These are phyloP conservation scores for Rhabdomys pumilio DNA, from an alignment of 2,797 vertebrate species.

Conservation along the genomic window DNA sequence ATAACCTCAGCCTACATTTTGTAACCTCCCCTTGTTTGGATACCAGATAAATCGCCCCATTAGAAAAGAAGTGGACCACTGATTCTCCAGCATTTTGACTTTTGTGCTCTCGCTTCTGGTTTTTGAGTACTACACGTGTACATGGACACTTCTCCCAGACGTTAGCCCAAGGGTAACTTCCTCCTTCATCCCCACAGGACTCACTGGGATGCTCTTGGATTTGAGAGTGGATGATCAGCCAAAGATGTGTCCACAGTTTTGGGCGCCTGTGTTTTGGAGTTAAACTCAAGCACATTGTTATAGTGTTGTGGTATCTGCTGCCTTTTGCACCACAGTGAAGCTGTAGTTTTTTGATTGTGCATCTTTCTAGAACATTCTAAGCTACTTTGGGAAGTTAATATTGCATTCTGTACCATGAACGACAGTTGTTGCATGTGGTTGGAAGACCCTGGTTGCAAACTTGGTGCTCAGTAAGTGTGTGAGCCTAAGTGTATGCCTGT, in stretches of 20 bases:
- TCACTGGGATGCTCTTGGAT: background rate
- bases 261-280: background rate
- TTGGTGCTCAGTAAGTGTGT: background rate
- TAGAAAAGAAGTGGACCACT: background rate
- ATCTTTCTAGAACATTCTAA: background rate
- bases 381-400: background rate
- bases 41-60: background rate
- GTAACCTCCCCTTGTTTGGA: background rate
- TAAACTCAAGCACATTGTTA: background rate
- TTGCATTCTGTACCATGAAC: background rate
- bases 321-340: background rate
- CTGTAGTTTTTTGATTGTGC: background rate
- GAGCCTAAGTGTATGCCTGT: background rate
- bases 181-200: background rate
- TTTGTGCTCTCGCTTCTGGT: background rate
- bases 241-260: background rate
- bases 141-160: background rate
- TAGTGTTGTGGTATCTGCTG: background rate
- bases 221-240: fast-evolving
- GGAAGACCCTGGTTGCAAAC: background rate
- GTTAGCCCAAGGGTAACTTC: background rate
- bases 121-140: background rate
- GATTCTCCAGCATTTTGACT: background rate
- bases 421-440: background rate
- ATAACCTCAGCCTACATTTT: background rate